Percentiles rank a stretch among this genome's conserved stretches.
Conservation (phyloP, 2,888 invertebrate species). For the Panzeria rudis region DNA sequence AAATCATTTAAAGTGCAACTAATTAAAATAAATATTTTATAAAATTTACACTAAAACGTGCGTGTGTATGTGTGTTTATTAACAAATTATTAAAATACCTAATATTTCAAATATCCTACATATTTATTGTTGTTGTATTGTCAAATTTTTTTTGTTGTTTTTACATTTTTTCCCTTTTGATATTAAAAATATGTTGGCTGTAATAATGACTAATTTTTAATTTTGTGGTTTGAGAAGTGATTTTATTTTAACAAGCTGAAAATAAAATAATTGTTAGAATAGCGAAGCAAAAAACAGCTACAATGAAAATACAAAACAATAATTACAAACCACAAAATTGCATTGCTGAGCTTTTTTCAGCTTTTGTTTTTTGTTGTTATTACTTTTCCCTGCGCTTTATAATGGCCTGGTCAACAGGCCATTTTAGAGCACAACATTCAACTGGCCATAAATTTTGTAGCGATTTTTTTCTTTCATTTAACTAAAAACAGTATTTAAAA, state of each 20-base stretch:
- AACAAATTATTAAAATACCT: conserved; percentile 58
- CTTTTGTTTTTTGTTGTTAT: conserved; percentile 7
- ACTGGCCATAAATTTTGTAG: conserved; percentile 51
- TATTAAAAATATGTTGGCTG: conserved; percentile 68
- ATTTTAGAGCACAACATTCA: conserved; percentile 29
- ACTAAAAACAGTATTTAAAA: conserved; percentile 25
- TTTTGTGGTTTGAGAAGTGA: conserved; percentile 37
- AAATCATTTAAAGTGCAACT: conserved; percentile 72
- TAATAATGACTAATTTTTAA: conserved; percentile 68
- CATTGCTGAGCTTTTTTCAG: conserved; percentile 57
- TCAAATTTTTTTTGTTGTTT: conserved; percentile 18
- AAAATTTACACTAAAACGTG: conserved; percentile 22
- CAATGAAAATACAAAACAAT: conserved; percentile 43
- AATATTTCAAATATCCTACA: conserved; percentile 30
- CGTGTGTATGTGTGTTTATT: neutral
- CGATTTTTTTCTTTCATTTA: conserved; percentile 21
- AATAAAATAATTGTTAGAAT: conserved; percentile 57
- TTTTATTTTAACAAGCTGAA: conserved; percentile 66
- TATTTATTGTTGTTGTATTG: conserved; percentile 51
- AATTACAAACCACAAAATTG: conserved; percentile 69
- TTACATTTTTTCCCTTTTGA: conserved; percentile 6
- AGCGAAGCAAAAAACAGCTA: conserved; percentile 10
- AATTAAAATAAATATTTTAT: conserved; percentile 70
- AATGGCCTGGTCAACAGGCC: conserved; percentile 64
- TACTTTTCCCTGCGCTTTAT: neutral